A percentile compares a stretch with the other conserved stretches of the same genome.
Evolutionary conservation across 1,140 invertebrate species (phyloP).

Genomic region (Acyrthosiphon pisum): DNA sequence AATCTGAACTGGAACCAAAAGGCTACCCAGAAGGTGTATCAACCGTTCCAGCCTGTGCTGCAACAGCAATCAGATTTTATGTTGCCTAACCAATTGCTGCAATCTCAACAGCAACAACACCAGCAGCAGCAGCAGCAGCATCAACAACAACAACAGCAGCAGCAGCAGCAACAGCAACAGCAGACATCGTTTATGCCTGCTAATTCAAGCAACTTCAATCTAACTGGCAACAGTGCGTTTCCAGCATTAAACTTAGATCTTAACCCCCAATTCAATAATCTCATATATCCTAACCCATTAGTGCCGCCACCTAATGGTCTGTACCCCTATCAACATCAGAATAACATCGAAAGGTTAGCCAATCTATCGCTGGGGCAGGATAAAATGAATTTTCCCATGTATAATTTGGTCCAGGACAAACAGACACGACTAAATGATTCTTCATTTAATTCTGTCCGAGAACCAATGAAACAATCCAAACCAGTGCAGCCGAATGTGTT

Average conservation of each 20-base stretch:
- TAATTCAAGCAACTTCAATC: constrained; percentile 40
- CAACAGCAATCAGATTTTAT: constrained; percentile 49
- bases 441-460: constrained; percentile 32
- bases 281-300: constrained; percentile 47
- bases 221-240: constrained; percentile 32
- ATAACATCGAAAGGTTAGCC: constrained; percentile 45
- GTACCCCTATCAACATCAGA: constrained; percentile 48
- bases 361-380: constrained; percentile 42
- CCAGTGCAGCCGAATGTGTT: constrained; percentile 51
- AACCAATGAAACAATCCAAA: constrained; percentile 51
- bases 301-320: constrained; percentile 46
- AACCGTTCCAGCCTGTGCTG: constrained; percentile 49
- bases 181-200: constrained; percentile 47
- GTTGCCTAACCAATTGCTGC: constrained; percentile 51
- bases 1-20: constrained; percentile 55
- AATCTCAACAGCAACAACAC: constrained; percentile 36
- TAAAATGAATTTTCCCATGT: constrained; percentile 51
- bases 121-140: constrained; percentile 35
- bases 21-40: constrained; percentile 43
- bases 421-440: constrained; percentile 41
- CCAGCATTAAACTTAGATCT: constrained; percentile 53
- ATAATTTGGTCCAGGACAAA: constrained; percentile 52
- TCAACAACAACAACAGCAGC: constrained; percentile 27
- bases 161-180: constrained; percentile 46
- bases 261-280: constrained; percentile 53